Evolutionary conservation across 2,797 vertebrate genomes (phyloP).

Genomic region (Myiotriccus ornatus): DNA sequence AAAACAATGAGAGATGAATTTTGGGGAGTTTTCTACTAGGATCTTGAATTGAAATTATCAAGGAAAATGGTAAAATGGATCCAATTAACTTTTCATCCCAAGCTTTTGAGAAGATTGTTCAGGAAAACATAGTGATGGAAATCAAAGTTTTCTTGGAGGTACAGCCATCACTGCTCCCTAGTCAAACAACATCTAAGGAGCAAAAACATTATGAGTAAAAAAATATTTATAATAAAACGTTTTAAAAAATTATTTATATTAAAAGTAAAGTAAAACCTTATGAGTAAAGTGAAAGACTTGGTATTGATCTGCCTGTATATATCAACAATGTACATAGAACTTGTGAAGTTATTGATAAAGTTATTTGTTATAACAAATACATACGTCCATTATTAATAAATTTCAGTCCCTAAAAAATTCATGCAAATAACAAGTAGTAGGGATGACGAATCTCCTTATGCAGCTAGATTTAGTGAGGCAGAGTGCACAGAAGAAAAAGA

Average conservation of each 20-base stretch:
- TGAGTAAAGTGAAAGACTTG: background rate
- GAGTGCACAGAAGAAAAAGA: background rate
- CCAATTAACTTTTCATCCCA: background rate
- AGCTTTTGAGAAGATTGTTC: background rate
- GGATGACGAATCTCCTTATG: background rate
- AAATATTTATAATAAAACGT: too few species aligned
- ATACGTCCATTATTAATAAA: background rate
- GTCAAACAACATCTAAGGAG: background rate
- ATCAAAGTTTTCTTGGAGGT: background rate
- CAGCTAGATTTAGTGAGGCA: background rate
- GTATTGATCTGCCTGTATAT: background rate
- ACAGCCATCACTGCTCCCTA: background rate
- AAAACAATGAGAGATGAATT: background rate
- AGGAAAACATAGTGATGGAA: background rate
- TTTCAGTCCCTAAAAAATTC: background rate
- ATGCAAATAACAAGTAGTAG: background rate
- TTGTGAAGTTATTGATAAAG: background rate
- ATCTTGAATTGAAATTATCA: background rate
- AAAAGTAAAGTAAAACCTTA: background rate
- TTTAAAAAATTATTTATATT: too few species aligned
- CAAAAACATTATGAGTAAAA: background rate
- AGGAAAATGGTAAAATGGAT: background rate
- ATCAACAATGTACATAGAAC: background rate
- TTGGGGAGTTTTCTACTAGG: background rate
- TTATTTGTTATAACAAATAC: background rate